Evolutionary conservation across 30 jellyfish, hydroid and myxozoan genomes (phyloP), one percentile per base, ranked within the genome.

Genomic region (Haliclystus octoradiatus): DNA sequence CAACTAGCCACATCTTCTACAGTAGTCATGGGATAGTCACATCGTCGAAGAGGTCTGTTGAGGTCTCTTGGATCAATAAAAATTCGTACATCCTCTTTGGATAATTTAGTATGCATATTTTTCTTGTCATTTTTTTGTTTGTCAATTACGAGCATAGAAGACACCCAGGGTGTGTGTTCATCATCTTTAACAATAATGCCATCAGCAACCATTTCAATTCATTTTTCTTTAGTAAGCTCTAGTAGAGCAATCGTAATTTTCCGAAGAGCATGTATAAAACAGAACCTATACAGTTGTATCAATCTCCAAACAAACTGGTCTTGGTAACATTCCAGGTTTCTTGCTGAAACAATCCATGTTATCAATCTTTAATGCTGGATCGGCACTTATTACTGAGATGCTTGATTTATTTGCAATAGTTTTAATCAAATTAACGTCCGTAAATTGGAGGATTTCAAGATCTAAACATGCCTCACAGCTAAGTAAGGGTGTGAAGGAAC

Each of bases 101-200:
- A 35, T 35, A 71, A 71, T 35, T 35, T 40, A 71, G 71, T 49
- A 69, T 69, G 71, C n/a, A 70, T 70, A 69, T 50, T 69, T 35
- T 70, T 69, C 73, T 69, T 71, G n/a, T n/a, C n/a, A n/a, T n/a
- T n/a, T 69, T 69, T 69, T 3, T 49, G 73, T 69, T 69, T 69
- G 79, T 69, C n/a, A n/a, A n/a, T n/a, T n/a, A n/a, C n/a, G n/a
- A n/a, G n/a, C n/a, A n/a, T n/a, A n/a, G n/a, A n/a, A n/a, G n/a
- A n/a, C n/a, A n/a, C n/a, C n/a, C n/a, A n/a, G n/a, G n/a, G n/a
- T n/a, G n/a, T n/a, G n/a, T 69, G 80, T 50, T 46, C 74, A 40
- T 69, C 76, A 23, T 69, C 80, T 49, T 69, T 69, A 31, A 71
- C 75, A 50, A 71, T 28, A 32, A 71, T 71, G 72, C 75, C 76